Percentiles rank a stretch among this genome's conserved stretches.
phyloP scores from a whole-genome alignment of 2,797 vertebrate genomes.

The Meriones psammophilus region DNA sequence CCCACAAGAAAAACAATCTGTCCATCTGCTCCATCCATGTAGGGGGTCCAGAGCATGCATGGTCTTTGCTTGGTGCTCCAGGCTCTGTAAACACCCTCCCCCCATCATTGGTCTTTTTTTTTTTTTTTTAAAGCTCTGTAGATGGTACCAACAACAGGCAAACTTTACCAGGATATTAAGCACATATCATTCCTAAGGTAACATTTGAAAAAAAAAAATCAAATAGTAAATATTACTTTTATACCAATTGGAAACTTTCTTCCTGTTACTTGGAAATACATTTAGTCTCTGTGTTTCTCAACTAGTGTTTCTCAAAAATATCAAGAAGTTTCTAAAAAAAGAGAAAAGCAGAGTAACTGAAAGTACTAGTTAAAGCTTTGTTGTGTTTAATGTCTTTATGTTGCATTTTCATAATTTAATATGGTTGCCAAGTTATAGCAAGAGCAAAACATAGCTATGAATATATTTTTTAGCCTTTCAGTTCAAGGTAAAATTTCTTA shows the following conservation, averaged over 20 bases:
- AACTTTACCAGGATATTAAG: background rate
- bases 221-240: conserved; percentile 43
- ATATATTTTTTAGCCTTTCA: background rate
- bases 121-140: background rate
- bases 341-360: background rate
- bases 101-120: no score
- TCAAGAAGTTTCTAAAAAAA: conserved; percentile 15
- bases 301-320: conserved; percentile 26
- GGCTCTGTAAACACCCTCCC: no score
- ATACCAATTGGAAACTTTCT: conserved; percentile 50
- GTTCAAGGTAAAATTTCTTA: conserved; percentile 18
- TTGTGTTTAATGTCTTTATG: conserved; percentile 19
- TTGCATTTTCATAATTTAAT: conserved; percentile 61
- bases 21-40: no score
- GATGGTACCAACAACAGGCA: background rate
- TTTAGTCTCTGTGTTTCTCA: background rate
- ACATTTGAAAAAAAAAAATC: conserved; percentile 43
- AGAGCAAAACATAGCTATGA: conserved; percentile 22
- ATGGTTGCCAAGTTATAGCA: background rate
- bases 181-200: background rate
- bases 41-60: no score
- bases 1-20: no score
- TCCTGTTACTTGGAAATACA: conserved; percentile 1
- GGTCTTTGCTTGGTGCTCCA: no score
- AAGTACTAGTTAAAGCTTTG: background rate